phyloP scores from a whole-genome alignment of 92 coral and sea anemone genomes.

The Scolanthus callimorphus region DNA sequence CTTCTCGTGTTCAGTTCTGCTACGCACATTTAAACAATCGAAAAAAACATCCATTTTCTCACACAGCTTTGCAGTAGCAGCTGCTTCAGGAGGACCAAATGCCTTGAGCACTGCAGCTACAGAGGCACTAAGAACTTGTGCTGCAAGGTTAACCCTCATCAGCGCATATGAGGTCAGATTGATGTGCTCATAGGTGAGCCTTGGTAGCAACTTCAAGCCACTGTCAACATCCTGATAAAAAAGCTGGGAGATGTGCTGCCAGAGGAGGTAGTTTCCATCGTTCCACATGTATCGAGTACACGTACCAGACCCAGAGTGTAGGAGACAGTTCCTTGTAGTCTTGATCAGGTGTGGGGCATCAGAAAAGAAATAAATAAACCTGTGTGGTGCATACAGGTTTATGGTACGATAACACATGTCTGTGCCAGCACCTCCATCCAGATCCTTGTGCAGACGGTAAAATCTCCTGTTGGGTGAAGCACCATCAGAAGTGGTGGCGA shows the following conservation, averaged over 20 bases:
- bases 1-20: conserved; percentile 20
- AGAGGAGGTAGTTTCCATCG: conserved; percentile 26
- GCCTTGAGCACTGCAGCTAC: conserved; percentile 37
- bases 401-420: too few species aligned
- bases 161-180: conserved; percentile 27
- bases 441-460: conserved; percentile 36
- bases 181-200: conserved; percentile 46
- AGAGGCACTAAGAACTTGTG: conserved; percentile 54
- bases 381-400: conserved; percentile 24
- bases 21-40: conserved; percentile 51
- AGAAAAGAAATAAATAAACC: conserved; percentile 38
- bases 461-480: conserved; percentile 54
- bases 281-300: conserved; percentile 50
- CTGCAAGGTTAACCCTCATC: conserved; percentile 53
- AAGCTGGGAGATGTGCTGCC: conserved; percentile 36
- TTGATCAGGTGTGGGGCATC: conserved; percentile 48
- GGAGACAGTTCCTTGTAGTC: conserved; percentile 50
- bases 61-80: conserved; percentile 47
- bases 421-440: conserved; percentile 27
- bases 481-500: conserved; percentile 42
- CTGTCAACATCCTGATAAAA: conserved; percentile 53
- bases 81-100: conserved; percentile 38
- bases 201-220: conserved; percentile 48
- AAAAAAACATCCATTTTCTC: conserved; percentile 46
- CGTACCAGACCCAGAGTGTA: conserved; percentile 25